Evolutionary conservation across 2,888 invertebrate species (phyloP).

Genomic region (Beris morrisii): DNA sequence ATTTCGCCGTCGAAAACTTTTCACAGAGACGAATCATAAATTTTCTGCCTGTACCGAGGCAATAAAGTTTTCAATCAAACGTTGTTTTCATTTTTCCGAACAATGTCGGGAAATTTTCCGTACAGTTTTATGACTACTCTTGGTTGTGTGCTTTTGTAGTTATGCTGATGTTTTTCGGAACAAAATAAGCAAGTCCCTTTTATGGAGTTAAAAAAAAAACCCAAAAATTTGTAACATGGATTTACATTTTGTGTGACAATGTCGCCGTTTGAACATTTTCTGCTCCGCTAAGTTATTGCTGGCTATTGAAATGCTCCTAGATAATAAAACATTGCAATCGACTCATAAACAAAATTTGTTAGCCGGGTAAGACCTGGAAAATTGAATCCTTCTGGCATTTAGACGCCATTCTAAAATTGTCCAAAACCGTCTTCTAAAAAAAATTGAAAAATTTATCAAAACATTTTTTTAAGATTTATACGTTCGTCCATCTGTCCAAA

Average conservation of each 20-base stretch:
- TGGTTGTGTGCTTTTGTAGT: background rate
- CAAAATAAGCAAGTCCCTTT: conserved; percentile 7
- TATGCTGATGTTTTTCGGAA: conserved; percentile 5
- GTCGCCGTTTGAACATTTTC: background rate
- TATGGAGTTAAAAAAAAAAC: background rate
- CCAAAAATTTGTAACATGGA: conserved; percentile 13
- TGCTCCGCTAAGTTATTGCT: no score
- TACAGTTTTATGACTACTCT: conserved; percentile 8
- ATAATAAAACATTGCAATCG: no score
- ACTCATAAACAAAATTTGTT: no score
- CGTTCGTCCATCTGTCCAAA: no score
- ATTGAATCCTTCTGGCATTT: no score
- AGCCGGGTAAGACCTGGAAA: no score
- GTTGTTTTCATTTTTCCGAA: conserved; percentile 13
- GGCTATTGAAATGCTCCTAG: no score
- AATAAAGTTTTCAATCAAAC: conserved; percentile 16
- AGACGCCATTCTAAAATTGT: no score
- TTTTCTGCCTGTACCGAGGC: background rate
- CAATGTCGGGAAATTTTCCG: conserved; percentile 9
- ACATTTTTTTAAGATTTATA: no score
- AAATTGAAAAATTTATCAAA: no score
- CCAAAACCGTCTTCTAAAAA: no score
- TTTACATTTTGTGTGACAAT: conserved; percentile 11
- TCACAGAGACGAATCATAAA: conserved; percentile 3
- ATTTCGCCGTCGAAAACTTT: background rate